A percentile compares a stretch with the other conserved stretches of the same genome.
These are phyloP conservation scores for Cactoblastis cactorum DNA, from an alignment of 2,888 invertebrate genomes.

Conservation along the genomic window DNA sequence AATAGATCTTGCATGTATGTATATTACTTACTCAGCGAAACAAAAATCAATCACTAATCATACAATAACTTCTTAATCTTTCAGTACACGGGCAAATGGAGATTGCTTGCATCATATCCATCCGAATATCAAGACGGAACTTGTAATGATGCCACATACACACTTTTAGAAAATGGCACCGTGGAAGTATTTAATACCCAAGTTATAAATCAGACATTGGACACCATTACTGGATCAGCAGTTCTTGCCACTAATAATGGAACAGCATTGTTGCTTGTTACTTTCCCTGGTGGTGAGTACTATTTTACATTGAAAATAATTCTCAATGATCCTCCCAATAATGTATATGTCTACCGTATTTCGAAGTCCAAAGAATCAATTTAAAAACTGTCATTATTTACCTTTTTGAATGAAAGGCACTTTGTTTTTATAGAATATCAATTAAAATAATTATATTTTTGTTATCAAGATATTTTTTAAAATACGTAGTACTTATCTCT, in stretches of 20 bases:
- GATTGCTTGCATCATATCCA: slow-evolving; percentile 81
- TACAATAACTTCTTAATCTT: slow-evolving; percentile 9
- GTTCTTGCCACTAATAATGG: slow-evolving; percentile 50
- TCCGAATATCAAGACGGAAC: slow-evolving; percentile 78
- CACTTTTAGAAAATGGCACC: slow-evolving; percentile 34
- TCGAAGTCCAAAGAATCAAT: no score
- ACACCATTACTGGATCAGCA: slow-evolving; percentile 70
- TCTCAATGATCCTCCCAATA: no score
- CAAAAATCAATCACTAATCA: no score
- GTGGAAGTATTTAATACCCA: slow-evolving; percentile 43
- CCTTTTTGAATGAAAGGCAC: no score
- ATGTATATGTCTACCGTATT: no score
- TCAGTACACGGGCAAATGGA: slow-evolving; percentile 70
- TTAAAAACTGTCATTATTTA: no score
- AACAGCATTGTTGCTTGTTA: slow-evolving; percentile 74
- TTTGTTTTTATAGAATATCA: no score
- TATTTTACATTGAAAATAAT: slow-evolving; percentile 19
- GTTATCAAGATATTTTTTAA: no score
- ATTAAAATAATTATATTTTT: no score
- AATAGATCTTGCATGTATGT: no score
- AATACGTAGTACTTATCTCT: no score
- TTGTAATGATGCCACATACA: slow-evolving; percentile 80
- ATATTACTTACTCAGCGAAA: no score
- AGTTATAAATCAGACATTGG: slow-evolving; percentile 59
- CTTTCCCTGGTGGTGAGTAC: slow-evolving; percentile 43